These are phyloP conservation scores for Ptilorrhoa leucosticta DNA, from an alignment of 2,113 vertebrate genomes.

Conservation along the genomic window DNA sequence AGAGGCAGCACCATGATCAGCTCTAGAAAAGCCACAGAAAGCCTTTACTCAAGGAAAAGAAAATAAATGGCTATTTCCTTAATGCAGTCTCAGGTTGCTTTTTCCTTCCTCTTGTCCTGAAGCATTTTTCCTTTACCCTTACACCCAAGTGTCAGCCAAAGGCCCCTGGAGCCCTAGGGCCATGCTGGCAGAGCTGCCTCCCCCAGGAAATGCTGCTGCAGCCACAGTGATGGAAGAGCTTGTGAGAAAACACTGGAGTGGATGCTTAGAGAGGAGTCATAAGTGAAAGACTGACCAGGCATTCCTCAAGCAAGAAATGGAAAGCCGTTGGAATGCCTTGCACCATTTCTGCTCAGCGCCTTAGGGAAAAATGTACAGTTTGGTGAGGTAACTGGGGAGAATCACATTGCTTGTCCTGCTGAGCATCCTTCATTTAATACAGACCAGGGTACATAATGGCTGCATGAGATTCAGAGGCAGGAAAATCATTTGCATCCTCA, in stretches of 20 bases:
- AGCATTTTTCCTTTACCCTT: neutral
- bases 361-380: neutral
- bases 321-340: neutral
- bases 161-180: neutral
- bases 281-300: neutral
- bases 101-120: neutral
- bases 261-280: neutral
- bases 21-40: neutral
- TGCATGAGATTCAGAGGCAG: neutral
- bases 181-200: fast-evolving
- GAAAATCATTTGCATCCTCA: neutral
- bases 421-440: neutral
- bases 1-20: neutral
- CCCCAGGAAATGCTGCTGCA: neutral
- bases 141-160: neutral
- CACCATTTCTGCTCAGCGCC: neutral
- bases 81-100: neutral
- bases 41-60: neutral
- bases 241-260: neutral
- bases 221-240: neutral
- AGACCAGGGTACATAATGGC: neutral
- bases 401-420: neutral
- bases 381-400: neutral
- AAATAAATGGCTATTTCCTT: neutral
- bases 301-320: neutral